These are phyloP conservation scores for human (Homo sapiens) DNA, from an alignment of 2,113 vertebrate species.

Conservation along the genomic window GRCh38 chr15:75776501-75777000, in stretches of 20 bases:
- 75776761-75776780: not conserved
- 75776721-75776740: not conserved
- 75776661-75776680: not conserved
- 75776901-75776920: not conserved
- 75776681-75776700: not conserved
- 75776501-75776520: not conserved
- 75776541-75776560: not conserved
- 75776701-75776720: not conserved
- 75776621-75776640: not conserved
- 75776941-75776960: not conserved
- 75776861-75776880: not conserved
- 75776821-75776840: not conserved
- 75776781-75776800: not conserved
- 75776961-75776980: not conserved
- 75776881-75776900: not conserved
- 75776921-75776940: not conserved
- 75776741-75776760: not conserved
- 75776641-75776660: not conserved
- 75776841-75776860: not conserved
- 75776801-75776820: not conserved
- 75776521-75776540: constrained; percentile 5
- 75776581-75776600: not conserved
- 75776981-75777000: not conserved
- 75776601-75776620: not conserved
- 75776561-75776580: not conserved